These are phyloP conservation scores for Meliscaeva auricollis DNA, from an alignment of 2,888 invertebrate species.

Conservation along the genomic window DNA sequence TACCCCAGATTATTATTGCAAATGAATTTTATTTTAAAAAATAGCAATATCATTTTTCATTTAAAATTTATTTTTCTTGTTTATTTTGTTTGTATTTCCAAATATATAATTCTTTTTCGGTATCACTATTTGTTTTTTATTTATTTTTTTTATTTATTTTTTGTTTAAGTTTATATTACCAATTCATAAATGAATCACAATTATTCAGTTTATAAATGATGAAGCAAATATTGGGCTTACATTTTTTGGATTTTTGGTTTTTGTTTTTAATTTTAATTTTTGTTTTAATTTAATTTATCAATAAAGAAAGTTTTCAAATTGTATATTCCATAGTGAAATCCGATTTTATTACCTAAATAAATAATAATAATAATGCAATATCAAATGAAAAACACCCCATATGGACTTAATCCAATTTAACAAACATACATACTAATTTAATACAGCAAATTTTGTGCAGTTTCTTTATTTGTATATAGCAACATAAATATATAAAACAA, in stretches of 20 bases:
- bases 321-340: constrained; percentile 47
- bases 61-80: constrained; percentile 68
- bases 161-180: constrained; percentile 25
- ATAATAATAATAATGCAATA: constrained; percentile 3
- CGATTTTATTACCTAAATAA: constrained; percentile 20
- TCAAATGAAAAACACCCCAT: constrained; percentile 45
- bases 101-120: constrained; percentile 68
- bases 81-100: constrained; percentile 59
- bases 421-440: constrained; percentile 37
- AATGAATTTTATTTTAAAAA: neutral
- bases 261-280: neutral
- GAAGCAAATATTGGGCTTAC: constrained; percentile 66
- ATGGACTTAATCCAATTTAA: constrained; percentile 6
- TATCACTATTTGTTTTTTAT: constrained; percentile 68
- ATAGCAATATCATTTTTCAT: constrained; percentile 62
- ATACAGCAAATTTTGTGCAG: constrained; percentile 58
- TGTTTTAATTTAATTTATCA: constrained; percentile 46
- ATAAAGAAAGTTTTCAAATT: constrained; percentile 29
- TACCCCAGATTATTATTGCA: too few relatives aligned
- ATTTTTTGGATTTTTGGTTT: constrained; percentile 24
- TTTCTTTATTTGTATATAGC: constrained; percentile 25
- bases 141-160: constrained; percentile 10
- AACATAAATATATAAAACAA: constrained; percentile 22
- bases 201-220: constrained; percentile 60
- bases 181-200: constrained; percentile 72